Percentiles rank a stretch among this genome's conserved stretches.
phyloP scores from a whole-genome alignment of 1,140 invertebrate genomes.

The Nebria ingens region DNA sequence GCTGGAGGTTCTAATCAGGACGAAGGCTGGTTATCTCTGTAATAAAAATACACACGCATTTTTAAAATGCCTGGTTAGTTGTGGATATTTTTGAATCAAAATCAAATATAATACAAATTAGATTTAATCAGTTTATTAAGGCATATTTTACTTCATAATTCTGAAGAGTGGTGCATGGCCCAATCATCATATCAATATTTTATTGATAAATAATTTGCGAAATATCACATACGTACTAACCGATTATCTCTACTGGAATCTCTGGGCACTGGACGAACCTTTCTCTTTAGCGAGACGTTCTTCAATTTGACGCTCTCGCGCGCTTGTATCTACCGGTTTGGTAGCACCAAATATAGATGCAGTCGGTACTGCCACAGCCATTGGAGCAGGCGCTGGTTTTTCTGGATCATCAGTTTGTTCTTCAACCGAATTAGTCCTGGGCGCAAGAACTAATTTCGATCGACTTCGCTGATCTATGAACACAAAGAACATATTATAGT shows the following conservation, averaged over 20 bases:
- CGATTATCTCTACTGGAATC: constrained; percentile 16
- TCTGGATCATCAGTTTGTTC: constrained; percentile 16
- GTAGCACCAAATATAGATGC: constrained; percentile 81
- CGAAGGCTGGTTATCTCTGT: neutral
- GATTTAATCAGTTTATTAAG: neutral
- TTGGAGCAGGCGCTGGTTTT: constrained; percentile 16
- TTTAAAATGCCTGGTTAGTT: neutral
- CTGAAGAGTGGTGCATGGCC: constrained; percentile 40
- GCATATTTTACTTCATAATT: neutral
- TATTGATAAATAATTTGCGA: neutral
- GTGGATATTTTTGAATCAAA: neutral
- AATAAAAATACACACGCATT: neutral
- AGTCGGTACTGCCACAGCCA: constrained; percentile 33
- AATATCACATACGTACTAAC: neutral
- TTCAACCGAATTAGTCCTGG: constrained; percentile 50
- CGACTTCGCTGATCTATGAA: constrained; percentile 46
- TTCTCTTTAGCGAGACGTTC: constrained; percentile 47
- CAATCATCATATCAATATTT: constrained; percentile 25
- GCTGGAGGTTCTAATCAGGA: constrained; percentile 11
- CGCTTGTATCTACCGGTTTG: constrained; percentile 87
- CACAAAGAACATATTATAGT: too few relatives aligned
- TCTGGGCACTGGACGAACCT: constrained; percentile 11
- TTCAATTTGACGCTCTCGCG: constrained; percentile 64
- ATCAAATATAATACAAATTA: neutral
- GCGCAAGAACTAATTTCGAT: constrained; percentile 48